phyloP scores from a whole-genome alignment of 1,140 invertebrate genomes.

The Trichonephila inaurata region DNA sequence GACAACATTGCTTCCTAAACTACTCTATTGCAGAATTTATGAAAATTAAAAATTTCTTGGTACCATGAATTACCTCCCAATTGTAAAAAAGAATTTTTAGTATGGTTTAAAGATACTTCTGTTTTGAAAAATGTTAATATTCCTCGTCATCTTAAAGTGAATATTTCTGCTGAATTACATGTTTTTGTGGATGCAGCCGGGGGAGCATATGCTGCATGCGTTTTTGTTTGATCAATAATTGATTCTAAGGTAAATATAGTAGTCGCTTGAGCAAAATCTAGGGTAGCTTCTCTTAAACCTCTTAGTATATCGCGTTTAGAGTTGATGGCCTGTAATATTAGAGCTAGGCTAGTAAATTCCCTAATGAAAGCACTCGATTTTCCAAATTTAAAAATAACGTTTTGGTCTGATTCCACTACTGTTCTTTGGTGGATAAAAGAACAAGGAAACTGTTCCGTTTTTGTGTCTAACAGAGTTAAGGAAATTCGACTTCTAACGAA shows the following conservation, averaged over 20 bases:
- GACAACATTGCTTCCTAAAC: constrained; percentile 42
- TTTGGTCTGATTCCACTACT: constrained; percentile 38
- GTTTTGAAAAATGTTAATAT: neutral
- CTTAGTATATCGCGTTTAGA: too few relatives aligned
- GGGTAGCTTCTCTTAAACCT: too few relatives aligned
- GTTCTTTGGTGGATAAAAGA: constrained; percentile 63
- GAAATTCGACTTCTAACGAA: too few relatives aligned
- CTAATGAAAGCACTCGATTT: too few relatives aligned
- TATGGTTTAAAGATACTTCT: neutral
- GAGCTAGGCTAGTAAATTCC: neutral
- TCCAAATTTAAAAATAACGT: neutral
- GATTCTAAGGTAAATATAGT: neutral
- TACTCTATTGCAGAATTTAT: constrained; percentile 46
- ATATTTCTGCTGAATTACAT: neutral
- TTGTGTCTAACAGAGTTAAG: too few relatives aligned
- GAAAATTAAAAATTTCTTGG: neutral
- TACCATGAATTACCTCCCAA: neutral
- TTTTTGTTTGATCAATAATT: neutral
- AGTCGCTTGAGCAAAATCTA: neutral
- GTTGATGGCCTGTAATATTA: neutral
- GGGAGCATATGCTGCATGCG: neutral
- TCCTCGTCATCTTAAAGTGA: neutral
- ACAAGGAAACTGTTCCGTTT: neutral
- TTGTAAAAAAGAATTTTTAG: neutral
- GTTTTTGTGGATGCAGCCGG: constrained; percentile 10